Evolutionary conservation across 2,113 vertebrate species (phyloP), one percentile per base, ranked within the genome.

Genomic region (Lota lota): DNA sequence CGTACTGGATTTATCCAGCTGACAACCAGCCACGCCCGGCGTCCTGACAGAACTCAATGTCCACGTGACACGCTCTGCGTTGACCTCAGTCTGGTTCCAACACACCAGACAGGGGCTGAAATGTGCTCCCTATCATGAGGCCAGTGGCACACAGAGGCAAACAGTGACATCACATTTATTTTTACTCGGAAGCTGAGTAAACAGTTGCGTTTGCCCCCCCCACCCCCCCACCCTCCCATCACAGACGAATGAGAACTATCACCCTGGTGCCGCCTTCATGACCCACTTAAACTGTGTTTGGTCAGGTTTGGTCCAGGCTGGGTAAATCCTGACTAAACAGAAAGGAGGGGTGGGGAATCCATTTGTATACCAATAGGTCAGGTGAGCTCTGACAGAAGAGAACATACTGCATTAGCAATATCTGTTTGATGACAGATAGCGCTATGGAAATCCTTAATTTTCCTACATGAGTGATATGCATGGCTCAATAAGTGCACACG

Each of bases 271-370:
- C 77, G 80, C 69, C 75, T 67, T 22, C 36, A 36, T 51, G 66
- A 74, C 80, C 79, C 84, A 86, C 80, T 87, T 85, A 40, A 40
- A 40, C 81, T 88, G 90, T 88, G 36, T 40, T 40, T 40, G 36
- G 36, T 40, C 36, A 40, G 36, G 36, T 40, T 40, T 3, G 36
- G 36, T 40, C 36, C 36, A 40, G 36, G 3, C 11, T 40, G 88
- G 86, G 68, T 86, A 88, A 78, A 85, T 90, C 85, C 86, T 90
- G 85, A 89, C 86, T 87, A 90, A 92, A 92, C 88, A 92, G 54
- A 72, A 64, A 4, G 21, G 59, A 56, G 20, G 60, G 73, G 12
- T 5, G 19, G 20, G 22, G 59, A 19, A 17, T 8, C 20, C 15
- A 57, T 58, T 10, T 11, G 19, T 2, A 16, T 16, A 1, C 50